Base-by-base conservation (phyloP, 1,140 invertebrate species). In the Eulimnadia texana region DNA sequence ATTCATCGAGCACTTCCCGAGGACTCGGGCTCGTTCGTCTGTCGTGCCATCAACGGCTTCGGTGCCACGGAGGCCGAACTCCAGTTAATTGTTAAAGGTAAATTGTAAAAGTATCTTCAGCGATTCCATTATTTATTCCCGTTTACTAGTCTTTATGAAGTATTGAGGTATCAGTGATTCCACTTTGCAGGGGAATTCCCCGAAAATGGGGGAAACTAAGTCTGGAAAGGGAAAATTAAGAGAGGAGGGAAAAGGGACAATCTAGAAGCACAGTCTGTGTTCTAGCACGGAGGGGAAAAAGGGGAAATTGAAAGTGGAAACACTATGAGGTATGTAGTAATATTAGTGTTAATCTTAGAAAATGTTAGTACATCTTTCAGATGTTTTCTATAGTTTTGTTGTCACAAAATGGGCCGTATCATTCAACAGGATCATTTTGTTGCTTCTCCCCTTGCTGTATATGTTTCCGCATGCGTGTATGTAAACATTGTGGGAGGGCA, bases 41-140 rank as follows among this genome's bases (percentile, higher is more conserved):
- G 55, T 27, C 27, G n/a, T 33, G 55, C 55, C 1, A 57, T 33
- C n/a, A 57, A 57, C 27, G 55, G 55, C 25, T 57, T 57, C 28
- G 55, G 55, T 22, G 33, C 27, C 55, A 27, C 27, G 33, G 22
- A 33, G n/a, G 55, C 55, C 19, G 55, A 3, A 1, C 27, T 57
- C 9, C 16, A 57, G 13, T n/a, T 57, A n/a, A 57, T 57, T 11
- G 55, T 57, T n/a, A 29, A 16, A 57, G 55, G 55, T 57, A 24
- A 3, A 22, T 9, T 22, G 19, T 3, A 20, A 47, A 47, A n/a
- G n/a, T n/a, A 47, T 47, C 42, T 11, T 11, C 13, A 51, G 23
- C 6, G n/a, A n/a, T n/a, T n/a, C n/a, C n/a, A n/a, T n/a, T n/a
- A n/a, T n/a, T n/a, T n/a, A n/a, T n/a, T n/a, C n/a, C n/a, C n/a